Evolutionary conservation across 2,797 vertebrate species (phyloP).

Genomic region (Brachymystax lenok): DNA sequence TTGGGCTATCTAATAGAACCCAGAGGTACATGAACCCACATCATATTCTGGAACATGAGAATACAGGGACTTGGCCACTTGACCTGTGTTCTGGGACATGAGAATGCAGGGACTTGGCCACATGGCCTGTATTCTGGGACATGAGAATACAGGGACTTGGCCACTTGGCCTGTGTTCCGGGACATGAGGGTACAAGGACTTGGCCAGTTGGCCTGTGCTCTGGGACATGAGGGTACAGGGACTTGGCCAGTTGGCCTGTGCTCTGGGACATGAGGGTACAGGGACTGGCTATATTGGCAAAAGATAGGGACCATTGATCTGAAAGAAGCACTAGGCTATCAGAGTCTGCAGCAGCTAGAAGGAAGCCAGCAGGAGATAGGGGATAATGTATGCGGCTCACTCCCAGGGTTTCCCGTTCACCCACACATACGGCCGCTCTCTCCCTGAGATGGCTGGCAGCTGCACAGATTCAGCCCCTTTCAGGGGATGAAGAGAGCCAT

Average conservation of each 20-base stretch:
- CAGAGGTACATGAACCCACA: background rate
- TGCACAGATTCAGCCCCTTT: conserved; percentile 32
- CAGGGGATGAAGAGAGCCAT: conserved; percentile 35
- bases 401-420: conserved; percentile 17
- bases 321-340: conserved; percentile 20
- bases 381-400: conserved; percentile 29
- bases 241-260: background rate
- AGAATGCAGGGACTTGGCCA: too few species aligned
- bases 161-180: too few species aligned
- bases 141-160: too few species aligned
- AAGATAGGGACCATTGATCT: conserved; percentile 53
- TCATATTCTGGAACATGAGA: too few species aligned
- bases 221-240: background rate
- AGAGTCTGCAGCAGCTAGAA: conserved; percentile 50
- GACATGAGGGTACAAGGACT: too few species aligned
- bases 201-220: too few species aligned
- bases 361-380: conserved; percentile 32
- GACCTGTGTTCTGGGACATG: too few species aligned
- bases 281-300: conserved; percentile 26
- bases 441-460: conserved; percentile 24
- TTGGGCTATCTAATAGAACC: background rate
- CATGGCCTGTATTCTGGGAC: too few species aligned
- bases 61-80: too few species aligned
- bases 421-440: conserved; percentile 9
- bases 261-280: too few species aligned